A percentile compares a stretch with the other conserved stretches of the same genome.
Conservation (phyloP, 2,888 invertebrate genomes). For the Agrilus cyanescens region DNA sequence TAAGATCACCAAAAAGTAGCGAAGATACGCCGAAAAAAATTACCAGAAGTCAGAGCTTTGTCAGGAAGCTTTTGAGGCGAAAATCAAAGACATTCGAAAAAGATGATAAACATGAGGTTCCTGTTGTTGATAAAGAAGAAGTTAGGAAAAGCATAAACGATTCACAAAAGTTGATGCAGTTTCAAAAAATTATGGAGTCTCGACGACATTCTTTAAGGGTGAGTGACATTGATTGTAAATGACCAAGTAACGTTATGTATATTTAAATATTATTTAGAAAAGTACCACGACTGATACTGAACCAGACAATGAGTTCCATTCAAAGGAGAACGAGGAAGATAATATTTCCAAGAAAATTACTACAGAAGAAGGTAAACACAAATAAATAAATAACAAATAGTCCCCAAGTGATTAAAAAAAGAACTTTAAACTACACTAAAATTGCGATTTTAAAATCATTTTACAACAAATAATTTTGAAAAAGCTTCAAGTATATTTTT, state of each 20-base stretch:
- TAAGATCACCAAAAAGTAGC: conserved; percentile 7
- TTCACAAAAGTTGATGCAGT: conserved; percentile 22
- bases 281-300: too few relatives aligned
- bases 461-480: too few relatives aligned
- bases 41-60: conserved; percentile 22
- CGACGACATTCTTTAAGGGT: conserved; percentile 22
- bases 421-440: too few relatives aligned
- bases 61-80: conserved; percentile 21
- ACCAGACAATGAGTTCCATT: too few relatives aligned
- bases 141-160: conserved; percentile 13
- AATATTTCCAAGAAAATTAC: too few relatives aligned
- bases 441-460: too few relatives aligned
- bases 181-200: conserved; percentile 25
- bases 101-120: conserved; percentile 20
- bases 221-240: conserved; percentile 6
- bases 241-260: not conserved
- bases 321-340: too few relatives aligned
- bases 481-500: too few relatives aligned
- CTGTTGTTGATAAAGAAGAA: conserved; percentile 15
- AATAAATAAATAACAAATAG: too few relatives aligned
- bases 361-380: too few relatives aligned
- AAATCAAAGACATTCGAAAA: conserved; percentile 13
- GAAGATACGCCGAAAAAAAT: conserved; percentile 10
- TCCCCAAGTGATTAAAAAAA: too few relatives aligned
- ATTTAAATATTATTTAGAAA: too few relatives aligned